These are phyloP conservation scores for Pammene aurita DNA, from an alignment of 2,888 invertebrate genomes.

Conservation along the genomic window DNA sequence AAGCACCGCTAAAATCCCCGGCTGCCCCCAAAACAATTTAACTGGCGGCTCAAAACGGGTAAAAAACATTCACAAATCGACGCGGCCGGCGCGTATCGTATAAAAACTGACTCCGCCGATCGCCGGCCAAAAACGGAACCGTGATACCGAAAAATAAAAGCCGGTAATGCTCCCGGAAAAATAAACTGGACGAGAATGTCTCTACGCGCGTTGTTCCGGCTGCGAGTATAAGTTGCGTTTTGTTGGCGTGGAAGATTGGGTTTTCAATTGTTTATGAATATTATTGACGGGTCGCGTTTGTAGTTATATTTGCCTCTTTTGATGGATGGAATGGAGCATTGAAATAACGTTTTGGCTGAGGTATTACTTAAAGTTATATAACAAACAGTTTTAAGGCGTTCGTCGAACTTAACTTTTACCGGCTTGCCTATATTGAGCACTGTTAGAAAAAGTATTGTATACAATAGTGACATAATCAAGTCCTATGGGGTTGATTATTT, in stretches of 20 bases:
- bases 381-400: too few relatives aligned
- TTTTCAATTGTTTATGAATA: conserved; percentile 23
- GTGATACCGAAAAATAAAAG: conserved; percentile 83
- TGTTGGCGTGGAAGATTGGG: conserved; percentile 43
- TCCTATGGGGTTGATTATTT: too few relatives aligned
- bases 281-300: conserved; percentile 4
- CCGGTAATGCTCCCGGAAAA: conserved; percentile 74
- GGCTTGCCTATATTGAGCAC: too few relatives aligned
- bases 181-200: conserved; percentile 61
- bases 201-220: conserved; percentile 32
- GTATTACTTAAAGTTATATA: too few relatives aligned
- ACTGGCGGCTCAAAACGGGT: conserved; percentile 64
- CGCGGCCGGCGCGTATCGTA: conserved; percentile 70
- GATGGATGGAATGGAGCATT: background rate
- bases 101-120: conserved; percentile 78
- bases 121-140: conserved; percentile 80
- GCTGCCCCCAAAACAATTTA: conserved; percentile 79
- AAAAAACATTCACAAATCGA: conserved; percentile 79
- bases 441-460: too few relatives aligned
- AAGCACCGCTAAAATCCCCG: conserved; percentile 76
- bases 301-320: background rate
- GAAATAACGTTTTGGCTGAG: too few relatives aligned
- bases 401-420: too few relatives aligned
- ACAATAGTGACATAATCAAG: too few relatives aligned
- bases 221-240: conserved; percentile 48